These are phyloP conservation scores for Isurus oxyrinchus DNA, from an alignment of 2,113 vertebrate species.

Conservation along the genomic window DNA sequence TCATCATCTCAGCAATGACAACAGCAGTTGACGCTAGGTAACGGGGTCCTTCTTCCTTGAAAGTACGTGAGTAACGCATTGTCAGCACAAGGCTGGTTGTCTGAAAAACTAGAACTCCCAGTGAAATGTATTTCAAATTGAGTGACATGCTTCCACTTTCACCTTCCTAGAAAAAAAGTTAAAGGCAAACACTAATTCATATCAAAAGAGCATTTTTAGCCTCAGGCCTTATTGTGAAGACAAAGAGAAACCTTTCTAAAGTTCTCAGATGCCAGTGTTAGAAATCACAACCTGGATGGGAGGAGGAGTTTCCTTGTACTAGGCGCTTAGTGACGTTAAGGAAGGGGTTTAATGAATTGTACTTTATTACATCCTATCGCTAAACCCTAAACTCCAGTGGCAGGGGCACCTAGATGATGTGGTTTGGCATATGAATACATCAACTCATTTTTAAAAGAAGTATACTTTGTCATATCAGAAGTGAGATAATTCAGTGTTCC, in stretches of 20 bases:
- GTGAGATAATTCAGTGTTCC: not conserved
- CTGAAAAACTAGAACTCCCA: slow-evolving; percentile 94
- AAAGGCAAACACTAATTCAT: not conserved
- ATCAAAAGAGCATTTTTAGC: not conserved
- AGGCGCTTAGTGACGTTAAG: not conserved
- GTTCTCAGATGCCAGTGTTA: not conserved
- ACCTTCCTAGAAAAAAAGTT: slow-evolving; percentile 54
- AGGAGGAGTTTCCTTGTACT: not conserved
- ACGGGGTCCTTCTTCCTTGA: slow-evolving; percentile 86
- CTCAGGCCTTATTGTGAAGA: not conserved
- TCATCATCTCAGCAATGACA: slow-evolving; percentile 86
- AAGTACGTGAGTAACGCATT: slow-evolving; percentile 93
- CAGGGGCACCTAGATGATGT: not conserved
- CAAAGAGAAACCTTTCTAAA: not conserved
- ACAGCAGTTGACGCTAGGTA: slow-evolving; percentile 96
- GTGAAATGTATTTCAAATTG: slow-evolving; percentile 87
- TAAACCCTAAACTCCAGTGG: not conserved
- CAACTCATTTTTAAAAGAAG: not conserved
- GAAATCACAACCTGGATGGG: not conserved
- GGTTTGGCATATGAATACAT: not conserved
- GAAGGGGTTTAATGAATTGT: not conserved
- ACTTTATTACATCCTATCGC: not conserved
- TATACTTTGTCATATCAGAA: not conserved
- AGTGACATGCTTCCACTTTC: slow-evolving; percentile 50
- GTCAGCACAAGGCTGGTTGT: slow-evolving; percentile 93